These are phyloP conservation scores for Zoanthus sociatus DNA, from an alignment of 92 coral and sea anemone genomes.

Conservation along the genomic window DNA sequence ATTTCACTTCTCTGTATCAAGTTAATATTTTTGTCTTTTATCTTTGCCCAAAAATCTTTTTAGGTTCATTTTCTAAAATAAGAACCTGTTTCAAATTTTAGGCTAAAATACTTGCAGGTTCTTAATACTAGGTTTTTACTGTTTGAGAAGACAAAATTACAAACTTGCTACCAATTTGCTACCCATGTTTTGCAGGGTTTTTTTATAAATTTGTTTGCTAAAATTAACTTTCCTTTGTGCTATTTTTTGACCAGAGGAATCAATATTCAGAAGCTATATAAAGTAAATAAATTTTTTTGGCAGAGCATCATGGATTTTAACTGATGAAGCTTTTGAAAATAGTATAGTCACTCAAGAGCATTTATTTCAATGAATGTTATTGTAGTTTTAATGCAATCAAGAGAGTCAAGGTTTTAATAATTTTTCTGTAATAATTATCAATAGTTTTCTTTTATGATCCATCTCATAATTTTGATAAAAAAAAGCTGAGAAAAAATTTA, in stretches of 20 bases:
- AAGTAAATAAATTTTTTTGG: not conserved
- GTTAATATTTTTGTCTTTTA: not conserved
- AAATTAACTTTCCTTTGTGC: not conserved
- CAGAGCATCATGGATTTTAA: not conserved
- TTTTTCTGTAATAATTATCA: slow-evolving; percentile 10
- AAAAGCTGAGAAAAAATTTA: slow-evolving; percentile 4
- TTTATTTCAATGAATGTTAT: not conserved
- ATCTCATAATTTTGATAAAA: not conserved
- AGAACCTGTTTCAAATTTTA: not conserved
- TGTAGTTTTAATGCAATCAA: slow-evolving; percentile 2
- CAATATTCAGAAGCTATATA: not conserved
- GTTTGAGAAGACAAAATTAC: slow-evolving; percentile 5
- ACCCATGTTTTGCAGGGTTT: not conserved
- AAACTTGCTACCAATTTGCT: not conserved
- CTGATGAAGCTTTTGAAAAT: slow-evolving; percentile 3
- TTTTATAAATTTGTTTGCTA: not conserved
- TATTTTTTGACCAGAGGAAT: not conserved
- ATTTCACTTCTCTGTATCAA: not conserved
- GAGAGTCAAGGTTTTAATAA: not conserved
- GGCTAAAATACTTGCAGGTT: not conserved
- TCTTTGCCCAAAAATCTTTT: not conserved
- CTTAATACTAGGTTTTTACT: not conserved
- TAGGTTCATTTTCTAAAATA: not conserved
- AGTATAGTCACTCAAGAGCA: not conserved
- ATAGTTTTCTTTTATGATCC: slow-evolving; percentile 3